phyloP scores from a whole-genome alignment of 2,888 invertebrate species.

The Synanthedon tipuliformis region DNA sequence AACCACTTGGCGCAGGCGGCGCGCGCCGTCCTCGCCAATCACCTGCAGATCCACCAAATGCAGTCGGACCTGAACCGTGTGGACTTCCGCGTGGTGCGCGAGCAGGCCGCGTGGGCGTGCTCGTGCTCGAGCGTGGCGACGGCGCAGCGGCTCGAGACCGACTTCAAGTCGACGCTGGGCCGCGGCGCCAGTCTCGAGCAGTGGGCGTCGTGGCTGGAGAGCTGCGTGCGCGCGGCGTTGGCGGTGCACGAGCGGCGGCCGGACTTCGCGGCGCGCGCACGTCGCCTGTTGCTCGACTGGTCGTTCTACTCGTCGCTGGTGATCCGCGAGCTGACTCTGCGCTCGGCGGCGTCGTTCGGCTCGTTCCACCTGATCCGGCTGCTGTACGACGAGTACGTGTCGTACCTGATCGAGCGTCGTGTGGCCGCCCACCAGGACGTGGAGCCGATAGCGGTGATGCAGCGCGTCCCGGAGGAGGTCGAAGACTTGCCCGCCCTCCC shows the following conservation, averaged over 20 bases:
- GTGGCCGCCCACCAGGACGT: conserved; percentile 91
- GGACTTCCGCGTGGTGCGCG: conserved; percentile 97
- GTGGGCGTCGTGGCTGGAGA: conserved; percentile 98
- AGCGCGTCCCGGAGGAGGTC: conserved; percentile 23
- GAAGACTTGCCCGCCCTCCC: neutral
- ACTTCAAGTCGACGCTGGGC: conserved; percentile 92
- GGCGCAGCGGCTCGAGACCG: conserved; percentile 87
- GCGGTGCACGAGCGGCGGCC: conserved; percentile 88
- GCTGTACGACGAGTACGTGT: conserved; percentile 99
- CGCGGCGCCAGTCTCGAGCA: conserved; percentile 95
- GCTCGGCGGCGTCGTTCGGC: conserved; percentile 97
- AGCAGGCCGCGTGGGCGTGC: conserved; percentile 95
- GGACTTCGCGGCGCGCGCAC: conserved; percentile 85
- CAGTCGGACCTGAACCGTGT: conserved; percentile 95
- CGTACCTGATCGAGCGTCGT: conserved; percentile 96
- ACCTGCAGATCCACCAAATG: conserved; percentile 96
- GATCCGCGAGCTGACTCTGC: conserved; percentile 93
- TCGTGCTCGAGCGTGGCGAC: conserved; percentile 89
- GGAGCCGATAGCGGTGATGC: conserved; percentile 95
- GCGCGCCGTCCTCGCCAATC: conserved; percentile 94
- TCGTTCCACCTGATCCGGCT: conserved; percentile 98
- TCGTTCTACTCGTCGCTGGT: conserved; percentile 99
- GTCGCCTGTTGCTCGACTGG: conserved; percentile 97
- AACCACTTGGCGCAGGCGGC: conserved; percentile 98
- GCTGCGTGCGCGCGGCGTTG: conserved; percentile 89